phyloP scores from a whole-genome alignment of 2,113 vertebrate species.

The Tupaia tana region DNA sequence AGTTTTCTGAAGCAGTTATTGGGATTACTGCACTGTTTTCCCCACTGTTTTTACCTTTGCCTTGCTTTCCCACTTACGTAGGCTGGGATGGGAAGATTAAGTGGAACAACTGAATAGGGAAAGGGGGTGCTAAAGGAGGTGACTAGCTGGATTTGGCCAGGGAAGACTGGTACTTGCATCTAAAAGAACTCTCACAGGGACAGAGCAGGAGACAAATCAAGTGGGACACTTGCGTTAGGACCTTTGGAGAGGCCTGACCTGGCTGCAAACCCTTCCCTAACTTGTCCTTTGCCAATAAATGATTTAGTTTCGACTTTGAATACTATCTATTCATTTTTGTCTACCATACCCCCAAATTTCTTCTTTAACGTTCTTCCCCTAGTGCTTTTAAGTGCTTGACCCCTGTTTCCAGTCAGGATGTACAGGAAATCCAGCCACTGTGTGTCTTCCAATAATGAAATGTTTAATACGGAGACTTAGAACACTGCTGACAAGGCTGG shows the following conservation, averaged over 20 bases:
- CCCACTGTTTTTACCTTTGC: neutral
- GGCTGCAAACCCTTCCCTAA: neutral
- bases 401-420: neutral
- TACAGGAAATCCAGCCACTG: neutral
- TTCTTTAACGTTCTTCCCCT: neutral
- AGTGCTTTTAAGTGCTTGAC: neutral
- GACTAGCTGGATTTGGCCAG: neutral
- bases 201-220: neutral
- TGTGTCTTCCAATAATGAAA: neutral
- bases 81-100: neutral
- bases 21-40: neutral
- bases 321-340: neutral
- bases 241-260: neutral
- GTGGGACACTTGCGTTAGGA: neutral
- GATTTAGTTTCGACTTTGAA: neutral
- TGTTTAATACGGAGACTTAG: neutral
- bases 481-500: neutral
- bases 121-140: fast-evolving
- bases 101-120: fast-evolving
- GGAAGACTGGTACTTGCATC: neutral
- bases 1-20: neutral
- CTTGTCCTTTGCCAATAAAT: neutral
- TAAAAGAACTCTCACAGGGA: neutral
- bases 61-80: neutral
- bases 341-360: neutral